Percentiles rank a stretch among this genome's conserved stretches.
Conservation (phyloP, 2,888 invertebrate genomes). For the Papilio demoleus region DNA sequence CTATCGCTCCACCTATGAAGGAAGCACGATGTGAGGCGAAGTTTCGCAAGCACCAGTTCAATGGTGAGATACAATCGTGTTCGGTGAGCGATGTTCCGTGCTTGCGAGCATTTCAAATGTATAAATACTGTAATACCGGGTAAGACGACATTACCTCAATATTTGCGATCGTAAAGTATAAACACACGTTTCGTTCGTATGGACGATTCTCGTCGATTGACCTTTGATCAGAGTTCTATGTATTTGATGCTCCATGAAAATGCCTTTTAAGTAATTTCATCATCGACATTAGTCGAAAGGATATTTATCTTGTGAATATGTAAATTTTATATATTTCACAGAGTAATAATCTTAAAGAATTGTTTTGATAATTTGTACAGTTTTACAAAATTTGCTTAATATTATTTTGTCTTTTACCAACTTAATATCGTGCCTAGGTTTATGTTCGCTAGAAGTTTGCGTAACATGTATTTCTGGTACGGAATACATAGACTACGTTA, state of each 20-base stretch:
- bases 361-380: constrained; percentile 12
- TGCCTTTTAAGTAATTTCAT: constrained; percentile 30
- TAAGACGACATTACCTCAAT: constrained; percentile 1
- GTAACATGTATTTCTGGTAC: not conserved
- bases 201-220: constrained; percentile 44
- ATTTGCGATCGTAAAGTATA: constrained; percentile 18
- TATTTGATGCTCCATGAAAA: constrained; percentile 43
- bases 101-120: constrained; percentile 20
- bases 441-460: not conserved
- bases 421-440: not conserved
- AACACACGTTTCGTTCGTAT: constrained; percentile 31
- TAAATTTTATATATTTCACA: constrained; percentile 14
- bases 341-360: not conserved
- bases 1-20: constrained; percentile 46
- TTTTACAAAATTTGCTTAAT: constrained; percentile 12
- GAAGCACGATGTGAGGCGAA: constrained; percentile 32
- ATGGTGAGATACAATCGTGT: constrained; percentile 40
- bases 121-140: constrained; percentile 7
- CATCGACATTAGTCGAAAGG: constrained; percentile 32
- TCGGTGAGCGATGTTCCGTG: constrained; percentile 39
- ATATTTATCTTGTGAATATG: constrained; percentile 37
- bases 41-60: constrained; percentile 38
- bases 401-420: not conserved
- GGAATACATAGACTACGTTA: not conserved
- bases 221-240: constrained; percentile 48